Conservation (phyloP, 2,888 invertebrate genomes). For the Adela reaumurella region DNA sequence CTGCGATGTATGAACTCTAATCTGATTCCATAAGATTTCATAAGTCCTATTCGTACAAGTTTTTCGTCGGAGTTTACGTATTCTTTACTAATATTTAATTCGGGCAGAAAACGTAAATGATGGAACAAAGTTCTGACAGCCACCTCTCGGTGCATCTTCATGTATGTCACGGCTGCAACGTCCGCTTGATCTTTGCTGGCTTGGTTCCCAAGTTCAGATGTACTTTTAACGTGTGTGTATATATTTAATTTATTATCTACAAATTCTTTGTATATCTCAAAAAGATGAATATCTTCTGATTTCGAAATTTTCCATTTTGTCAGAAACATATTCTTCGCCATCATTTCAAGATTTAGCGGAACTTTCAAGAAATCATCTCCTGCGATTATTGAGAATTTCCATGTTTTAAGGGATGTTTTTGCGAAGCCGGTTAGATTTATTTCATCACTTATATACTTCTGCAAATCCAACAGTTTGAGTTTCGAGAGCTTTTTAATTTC, state of each 20-base stretch:
- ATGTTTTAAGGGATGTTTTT: not conserved
- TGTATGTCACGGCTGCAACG: too few species aligned
- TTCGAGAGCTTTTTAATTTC: not conserved
- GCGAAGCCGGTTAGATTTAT: not conserved
- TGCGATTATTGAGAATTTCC: not conserved
- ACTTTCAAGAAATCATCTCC: not conserved
- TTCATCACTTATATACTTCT: not conserved
- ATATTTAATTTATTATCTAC: not conserved
- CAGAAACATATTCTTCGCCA: not conserved
- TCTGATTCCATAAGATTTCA: too few species aligned
- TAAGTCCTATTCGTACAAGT: too few species aligned
- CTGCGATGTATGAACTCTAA: too few species aligned
- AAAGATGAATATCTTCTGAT: not conserved
- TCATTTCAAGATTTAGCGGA: not conserved
- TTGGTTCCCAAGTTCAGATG: not conserved
- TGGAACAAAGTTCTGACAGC: too few species aligned
- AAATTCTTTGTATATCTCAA: not conserved
- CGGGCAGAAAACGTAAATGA: too few species aligned
- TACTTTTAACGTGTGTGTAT: not conserved
- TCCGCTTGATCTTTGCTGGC: too few species aligned
- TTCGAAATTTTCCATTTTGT: not conserved
- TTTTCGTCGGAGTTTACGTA: too few species aligned
- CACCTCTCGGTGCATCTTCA: too few species aligned
- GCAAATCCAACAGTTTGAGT: not conserved
- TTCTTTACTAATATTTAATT: too few species aligned